A percentile compares a stretch with the other conserved stretches of the same genome.
These are phyloP conservation scores for zebrafish (Danio rerio) DNA, from an alignment of 2,113 vertebrate genomes.

Conservation along the genomic window DNA sequence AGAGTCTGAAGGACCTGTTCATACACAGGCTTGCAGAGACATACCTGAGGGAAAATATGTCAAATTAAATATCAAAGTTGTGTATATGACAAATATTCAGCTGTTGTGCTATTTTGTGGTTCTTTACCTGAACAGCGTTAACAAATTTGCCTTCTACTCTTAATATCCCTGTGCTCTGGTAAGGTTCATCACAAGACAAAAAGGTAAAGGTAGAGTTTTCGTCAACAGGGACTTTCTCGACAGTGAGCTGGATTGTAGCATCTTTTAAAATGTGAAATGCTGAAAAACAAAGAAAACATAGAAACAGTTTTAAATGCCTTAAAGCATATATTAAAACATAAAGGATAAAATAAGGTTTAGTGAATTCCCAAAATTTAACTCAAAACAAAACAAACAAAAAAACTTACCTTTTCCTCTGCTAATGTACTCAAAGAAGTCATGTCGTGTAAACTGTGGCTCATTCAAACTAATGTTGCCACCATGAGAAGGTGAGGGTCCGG, in stretches of 20 bases:
- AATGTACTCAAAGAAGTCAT: slow-evolving; percentile 94
- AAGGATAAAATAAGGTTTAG: neutral
- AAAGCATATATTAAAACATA: neutral
- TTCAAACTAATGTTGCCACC: slow-evolving; percentile 71
- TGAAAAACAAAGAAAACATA: slow-evolving; percentile 64
- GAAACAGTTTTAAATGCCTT: neutral
- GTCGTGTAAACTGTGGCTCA: slow-evolving; percentile 88
- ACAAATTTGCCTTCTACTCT: slow-evolving; percentile 92
- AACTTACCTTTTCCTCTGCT: slow-evolving; percentile 88
- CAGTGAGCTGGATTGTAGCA: slow-evolving; percentile 91
- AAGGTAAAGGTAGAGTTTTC: slow-evolving; percentile 78
- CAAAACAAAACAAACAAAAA: neutral
- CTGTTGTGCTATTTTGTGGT: neutral
- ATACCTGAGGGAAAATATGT: slow-evolving; percentile 80
- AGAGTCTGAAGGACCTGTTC: slow-evolving; percentile 96
- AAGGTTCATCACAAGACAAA: slow-evolving; percentile 78
- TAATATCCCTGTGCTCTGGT: slow-evolving; percentile 82
- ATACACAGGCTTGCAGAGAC: slow-evolving; percentile 93
- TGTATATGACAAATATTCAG: neutral
- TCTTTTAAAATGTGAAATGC: slow-evolving; percentile 97
- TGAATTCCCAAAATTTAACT: neutral
- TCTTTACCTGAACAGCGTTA: slow-evolving; percentile 88
- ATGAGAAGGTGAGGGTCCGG: slow-evolving; percentile 60
- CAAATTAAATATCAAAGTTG: slow-evolving; percentile 3
- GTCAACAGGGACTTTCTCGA: slow-evolving; percentile 89